Base-by-base conservation (phyloP, 2,888 invertebrate genomes). In the Nezara viridula region DNA sequence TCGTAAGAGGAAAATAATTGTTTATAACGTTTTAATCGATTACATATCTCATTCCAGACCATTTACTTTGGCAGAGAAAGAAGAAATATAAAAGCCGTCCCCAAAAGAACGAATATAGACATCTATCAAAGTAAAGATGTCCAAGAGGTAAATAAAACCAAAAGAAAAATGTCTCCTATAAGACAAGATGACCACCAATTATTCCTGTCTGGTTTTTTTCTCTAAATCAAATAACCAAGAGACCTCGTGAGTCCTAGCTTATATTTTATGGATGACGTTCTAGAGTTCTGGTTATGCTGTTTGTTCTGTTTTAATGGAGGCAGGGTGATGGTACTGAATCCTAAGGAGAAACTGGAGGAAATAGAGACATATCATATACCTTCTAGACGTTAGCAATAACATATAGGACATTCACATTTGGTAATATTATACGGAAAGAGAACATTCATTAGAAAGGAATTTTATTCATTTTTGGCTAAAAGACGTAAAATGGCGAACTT, bases 181-280 rank as follows among this genome's bases (percentile, higher is more conserved):
- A 81, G 81, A 81, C 81, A 81, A 81, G 81, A 81, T 81, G 44
- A 81, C 81, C 81, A 81, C 81, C 81, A 81, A 81, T 81, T 81
- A 81, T 81, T 81, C 81, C 81, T 81, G 81, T 81, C 81, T 81
- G 81, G 81, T 81, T 81, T 81, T n/a, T 81, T 81, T 81, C 81
- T 44, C 81, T 47, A 81, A 81, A 81, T 81, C 81, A 81, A 81
- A 81, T 81, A 81, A n/a, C 81, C 81, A 40, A 10, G 81, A 44
- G 81, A 37, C 32, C 81, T 81, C 81, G 81, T 40, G 44, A 81
- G 81, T n/a, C 81, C 44, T 47, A 81, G 44, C 81, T 81, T 81
- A 81, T 81, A 81, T 81, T 81, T 81, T 81, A 81, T 81, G 81
- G 81, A 81, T 81, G 81, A 81, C 81, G 44, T 81, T 44, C 81